Base-by-base conservation (phyloP, 2,888 invertebrate genomes). In the Drosophila emarginata region DNA sequence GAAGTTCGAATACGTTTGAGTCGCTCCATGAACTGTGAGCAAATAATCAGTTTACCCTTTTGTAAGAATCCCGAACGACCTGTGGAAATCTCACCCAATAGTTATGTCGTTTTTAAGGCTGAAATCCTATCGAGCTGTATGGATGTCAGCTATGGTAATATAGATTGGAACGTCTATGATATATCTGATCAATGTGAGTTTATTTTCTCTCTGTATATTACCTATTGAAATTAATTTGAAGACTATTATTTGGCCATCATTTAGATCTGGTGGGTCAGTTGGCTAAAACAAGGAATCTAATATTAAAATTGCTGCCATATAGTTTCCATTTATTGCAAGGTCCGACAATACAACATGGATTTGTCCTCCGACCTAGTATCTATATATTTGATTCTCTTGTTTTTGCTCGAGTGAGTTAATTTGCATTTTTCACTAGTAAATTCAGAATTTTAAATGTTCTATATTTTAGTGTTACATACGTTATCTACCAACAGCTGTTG, bases 401-500 rank as follows among this genome's bases (percentile, higher is more conserved):
- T 2, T 53, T 63, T 39, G 67, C 76, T 15, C 73, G 75, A 28
- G 75, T 75, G 40, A 76, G 75, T 54, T 76, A 45, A 9, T 39
- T 51, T 21, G 21, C 26, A 26, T 23, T 45, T 39, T 53, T 9
- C 53, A 53, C 14, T 15, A 39, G n/a, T n/a, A n/a, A n/a, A n/a
- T n/a, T n/a, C n/a, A n/a, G n/a, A n/a, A 39, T 45, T 5, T 6
- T 7, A 7, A 21, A 9, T 6, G n/a, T n/a, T n/a, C n/a, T n/a
- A n/a, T n/a, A n/a, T 63, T 58, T 0, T 32, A 74, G 74, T 75
- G 74, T 50, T 75, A 75, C 11, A 4, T 76, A 37, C 54, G 15
- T 3, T 40, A 53, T 28, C 7, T 2, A 0, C 32, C 67, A 0
- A 56, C 64, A 1, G 11, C 14, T 0, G n/a, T 75, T 2, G 50